A percentile compares a stretch with the other conserved stretches of the same genome.
These are phyloP conservation scores for Odocoileus virginianus DNA, from an alignment of 2,113 vertebrate species.

Conservation along the genomic window DNA sequence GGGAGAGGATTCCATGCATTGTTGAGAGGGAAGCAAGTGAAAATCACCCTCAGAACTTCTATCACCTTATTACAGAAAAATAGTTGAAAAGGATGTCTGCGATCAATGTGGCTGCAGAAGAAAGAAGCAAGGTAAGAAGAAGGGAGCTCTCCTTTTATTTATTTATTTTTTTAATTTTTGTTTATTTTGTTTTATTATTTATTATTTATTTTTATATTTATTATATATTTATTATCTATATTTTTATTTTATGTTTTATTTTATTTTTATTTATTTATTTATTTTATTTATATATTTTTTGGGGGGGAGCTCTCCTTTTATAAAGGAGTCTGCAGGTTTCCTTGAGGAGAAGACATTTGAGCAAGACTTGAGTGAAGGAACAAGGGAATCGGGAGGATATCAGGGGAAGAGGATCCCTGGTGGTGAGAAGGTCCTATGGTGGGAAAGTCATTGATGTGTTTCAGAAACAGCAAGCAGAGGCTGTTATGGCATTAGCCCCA, in stretches of 20 bases:
- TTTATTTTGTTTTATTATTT: too few relatives aligned
- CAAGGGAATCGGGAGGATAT: not conserved
- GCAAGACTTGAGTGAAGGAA: not conserved
- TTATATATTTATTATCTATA: too few relatives aligned
- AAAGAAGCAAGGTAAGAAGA: not conserved
- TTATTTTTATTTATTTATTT: too few relatives aligned
- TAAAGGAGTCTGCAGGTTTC: not conserved
- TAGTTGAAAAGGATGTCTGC: not conserved
- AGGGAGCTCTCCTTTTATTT: not conserved
- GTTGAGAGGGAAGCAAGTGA: not conserved
- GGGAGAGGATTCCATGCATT: not conserved
- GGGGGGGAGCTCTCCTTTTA: not conserved
- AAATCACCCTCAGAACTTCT: not conserved
- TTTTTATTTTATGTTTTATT: too few relatives aligned
- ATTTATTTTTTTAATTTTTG: too few relatives aligned
- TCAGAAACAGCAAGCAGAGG: not conserved
- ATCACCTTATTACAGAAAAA: not conserved
- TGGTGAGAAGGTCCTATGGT: not conserved
- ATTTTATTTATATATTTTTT: too few relatives aligned
- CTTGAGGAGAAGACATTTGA: not conserved
- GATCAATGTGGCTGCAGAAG: not conserved
- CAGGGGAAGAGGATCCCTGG: not conserved
- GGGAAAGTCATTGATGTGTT: not conserved
- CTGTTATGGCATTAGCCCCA: not conserved
- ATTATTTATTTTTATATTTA: too few relatives aligned